Evolutionary conservation across 2,888 invertebrate genomes (phyloP).

Genomic region (Cyclophora punctaria): DNA sequence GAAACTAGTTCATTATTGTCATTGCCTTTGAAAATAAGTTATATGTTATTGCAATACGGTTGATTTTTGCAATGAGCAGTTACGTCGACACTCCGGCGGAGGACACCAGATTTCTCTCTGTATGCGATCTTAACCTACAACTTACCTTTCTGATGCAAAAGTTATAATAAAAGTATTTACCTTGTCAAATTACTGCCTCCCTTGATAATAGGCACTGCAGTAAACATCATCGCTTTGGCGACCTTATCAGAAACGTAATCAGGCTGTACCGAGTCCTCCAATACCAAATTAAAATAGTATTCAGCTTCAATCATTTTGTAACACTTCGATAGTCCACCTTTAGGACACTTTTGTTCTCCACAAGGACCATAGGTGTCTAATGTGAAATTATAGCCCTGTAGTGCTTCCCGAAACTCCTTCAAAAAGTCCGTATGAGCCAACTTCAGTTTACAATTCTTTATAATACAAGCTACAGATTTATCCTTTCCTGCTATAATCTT

Average conservation of each 20-base stretch:
- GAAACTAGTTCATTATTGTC: too few species aligned
- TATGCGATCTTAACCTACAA: too few species aligned
- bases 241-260: conserved; percentile 51
- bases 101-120: too few species aligned
- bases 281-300: conserved; percentile 51
- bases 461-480: conserved; percentile 52
- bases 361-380: conserved; percentile 51
- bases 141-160: background rate
- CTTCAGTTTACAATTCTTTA: conserved; percentile 44
- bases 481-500: conserved; percentile 31
- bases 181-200: conserved; percentile 45
- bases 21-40: too few species aligned
- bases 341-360: conserved; percentile 41
- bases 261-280: conserved; percentile 45
- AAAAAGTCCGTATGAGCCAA: conserved; percentile 38
- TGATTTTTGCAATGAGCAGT: too few species aligned
- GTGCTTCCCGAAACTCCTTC: conserved; percentile 36
- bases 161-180: conserved; percentile 24
- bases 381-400: conserved; percentile 43
- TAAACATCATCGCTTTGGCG: conserved; percentile 37
- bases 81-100: too few species aligned
- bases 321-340: conserved; percentile 33
- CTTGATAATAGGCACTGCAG: conserved; percentile 48
- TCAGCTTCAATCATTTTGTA: conserved; percentile 43
- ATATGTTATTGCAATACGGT: too few species aligned